These are phyloP conservation scores for Thaleichthys pacificus DNA, from an alignment of 2,797 vertebrate genomes.

Conservation along the genomic window DNA sequence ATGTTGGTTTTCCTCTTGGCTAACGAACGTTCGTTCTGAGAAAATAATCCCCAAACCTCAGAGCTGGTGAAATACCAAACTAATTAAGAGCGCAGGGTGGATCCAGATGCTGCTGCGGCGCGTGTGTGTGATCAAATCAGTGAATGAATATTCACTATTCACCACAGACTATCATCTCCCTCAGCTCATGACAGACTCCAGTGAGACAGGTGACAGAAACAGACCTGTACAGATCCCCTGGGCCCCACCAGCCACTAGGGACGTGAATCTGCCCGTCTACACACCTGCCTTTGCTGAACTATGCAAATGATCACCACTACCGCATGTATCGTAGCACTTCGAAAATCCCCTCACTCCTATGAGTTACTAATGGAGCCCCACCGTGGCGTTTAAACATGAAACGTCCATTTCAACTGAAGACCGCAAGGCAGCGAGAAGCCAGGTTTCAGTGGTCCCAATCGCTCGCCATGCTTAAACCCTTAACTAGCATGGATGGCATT, in stretches of 20 bases:
- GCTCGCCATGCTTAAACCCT: too few relatives aligned
- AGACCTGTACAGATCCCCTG: background rate
- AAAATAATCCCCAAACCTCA: constrained; percentile 22
- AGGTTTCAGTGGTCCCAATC: too few relatives aligned
- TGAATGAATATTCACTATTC: constrained; percentile 17
- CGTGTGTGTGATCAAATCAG: background rate
- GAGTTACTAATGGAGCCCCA: too few relatives aligned
- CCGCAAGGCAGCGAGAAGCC: background rate
- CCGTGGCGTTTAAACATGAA: too few relatives aligned
- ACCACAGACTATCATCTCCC: background rate
- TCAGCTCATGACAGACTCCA: background rate
- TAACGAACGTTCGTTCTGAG: background rate
- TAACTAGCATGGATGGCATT: background rate
- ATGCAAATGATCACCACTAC: background rate
- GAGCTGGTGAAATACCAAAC: constrained; percentile 22
- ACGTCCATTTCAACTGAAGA: too few relatives aligned
- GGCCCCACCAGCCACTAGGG: background rate
- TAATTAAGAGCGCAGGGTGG: constrained; percentile 18
- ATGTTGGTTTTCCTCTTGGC: background rate
- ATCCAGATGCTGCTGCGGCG: constrained; percentile 10
- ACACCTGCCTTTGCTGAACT: background rate
- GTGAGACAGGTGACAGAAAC: background rate
- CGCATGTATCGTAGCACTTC: background rate
- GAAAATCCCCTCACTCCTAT: too few relatives aligned
- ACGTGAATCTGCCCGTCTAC: background rate